A percentile compares a stretch with the other conserved stretches of the same genome.
phyloP scores from a whole-genome alignment of 2,888 invertebrate species.

The Dorcus parallelipipedus region DNA sequence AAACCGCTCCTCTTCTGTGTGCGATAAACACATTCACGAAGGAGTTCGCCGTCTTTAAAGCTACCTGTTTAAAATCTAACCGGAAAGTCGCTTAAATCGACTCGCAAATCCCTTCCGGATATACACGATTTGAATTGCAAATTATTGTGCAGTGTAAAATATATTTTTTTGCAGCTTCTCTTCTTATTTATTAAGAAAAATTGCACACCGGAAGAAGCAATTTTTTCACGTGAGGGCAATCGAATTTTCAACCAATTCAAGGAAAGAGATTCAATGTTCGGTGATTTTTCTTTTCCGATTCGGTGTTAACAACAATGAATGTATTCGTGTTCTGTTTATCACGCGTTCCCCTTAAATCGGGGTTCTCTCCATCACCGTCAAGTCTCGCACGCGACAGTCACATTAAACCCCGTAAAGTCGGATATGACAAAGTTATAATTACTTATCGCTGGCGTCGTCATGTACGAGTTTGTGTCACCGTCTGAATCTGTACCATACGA shows the following conservation, averaged over 20 bases:
- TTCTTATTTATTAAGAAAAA: too few relatives aligned
- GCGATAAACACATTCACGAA: not conserved
- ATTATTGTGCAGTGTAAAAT: not conserved
- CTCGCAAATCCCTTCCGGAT: not conserved
- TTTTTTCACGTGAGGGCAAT: too few relatives aligned
- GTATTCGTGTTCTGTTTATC: not conserved
- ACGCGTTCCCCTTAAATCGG: too few relatives aligned
- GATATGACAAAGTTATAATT: constrained; percentile 7
- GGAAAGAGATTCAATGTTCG: too few relatives aligned
- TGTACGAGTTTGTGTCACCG: too few relatives aligned
- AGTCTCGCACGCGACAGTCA: too few relatives aligned
- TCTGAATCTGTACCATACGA: not conserved
- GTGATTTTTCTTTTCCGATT: too few relatives aligned
- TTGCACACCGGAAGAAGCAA: too few relatives aligned
- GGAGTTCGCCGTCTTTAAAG: not conserved
- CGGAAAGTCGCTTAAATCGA: not conserved
- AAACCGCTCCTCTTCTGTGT: not conserved
- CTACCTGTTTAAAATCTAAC: constrained; percentile 1
- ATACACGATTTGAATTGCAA: not conserved
- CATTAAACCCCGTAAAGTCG: not conserved
- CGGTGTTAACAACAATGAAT: too few relatives aligned
- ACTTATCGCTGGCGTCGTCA: constrained; percentile 2
- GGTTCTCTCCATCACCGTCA: too few relatives aligned
- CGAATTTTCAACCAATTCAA: too few relatives aligned
- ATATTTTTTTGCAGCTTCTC: too few relatives aligned